phyloP scores from a whole-genome alignment of 1,140 invertebrate species.

The Caenorhabditis briggsae region DNA sequence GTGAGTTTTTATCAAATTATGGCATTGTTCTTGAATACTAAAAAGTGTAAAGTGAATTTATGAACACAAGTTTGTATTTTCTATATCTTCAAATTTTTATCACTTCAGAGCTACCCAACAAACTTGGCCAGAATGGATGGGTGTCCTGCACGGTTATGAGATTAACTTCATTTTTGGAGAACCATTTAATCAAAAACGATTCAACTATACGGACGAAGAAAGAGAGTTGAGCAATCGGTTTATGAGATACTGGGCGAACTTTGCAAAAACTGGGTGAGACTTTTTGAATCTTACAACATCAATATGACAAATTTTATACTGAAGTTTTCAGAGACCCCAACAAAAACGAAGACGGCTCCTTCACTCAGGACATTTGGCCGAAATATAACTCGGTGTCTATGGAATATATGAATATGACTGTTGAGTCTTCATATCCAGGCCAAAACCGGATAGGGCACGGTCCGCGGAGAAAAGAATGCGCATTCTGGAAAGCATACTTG shows the following conservation, averaged over 20 bases:
- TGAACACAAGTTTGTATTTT: too few species aligned
- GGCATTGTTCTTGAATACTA: too few species aligned
- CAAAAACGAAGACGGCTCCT: slow-evolving; percentile 83
- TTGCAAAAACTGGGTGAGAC: slow-evolving; percentile 89
- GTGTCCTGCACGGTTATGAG: slow-evolving; percentile 94
- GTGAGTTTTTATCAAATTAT: slow-evolving; percentile 24
- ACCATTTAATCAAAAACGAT: slow-evolving; percentile 83
- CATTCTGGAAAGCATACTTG: slow-evolving; percentile 95
- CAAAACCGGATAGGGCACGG: slow-evolving; percentile 84
- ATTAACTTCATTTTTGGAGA: slow-evolving; percentile 95
- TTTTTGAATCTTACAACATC: not conserved
- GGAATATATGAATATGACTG: slow-evolving; percentile 88
- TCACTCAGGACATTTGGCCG: slow-evolving; percentile 85
- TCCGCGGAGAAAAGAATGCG: slow-evolving; percentile 89
- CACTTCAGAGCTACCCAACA: slow-evolving; percentile 79
- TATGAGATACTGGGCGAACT: slow-evolving; percentile 96
- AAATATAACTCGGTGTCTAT: slow-evolving; percentile 86
- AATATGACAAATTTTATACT: too few species aligned
- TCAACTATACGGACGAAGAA: slow-evolving; percentile 85
- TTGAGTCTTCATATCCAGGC: slow-evolving; percentile 81
- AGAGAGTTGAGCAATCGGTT: slow-evolving; percentile 87
- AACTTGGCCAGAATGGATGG: slow-evolving; percentile 95
- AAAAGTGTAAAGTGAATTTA: too few species aligned
- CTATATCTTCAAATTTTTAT: slow-evolving; percentile 10
- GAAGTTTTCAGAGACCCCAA: slow-evolving; percentile 84